Conservation (phyloP, 1,140 invertebrate species). For the Coptotermes formosanus region DNA sequence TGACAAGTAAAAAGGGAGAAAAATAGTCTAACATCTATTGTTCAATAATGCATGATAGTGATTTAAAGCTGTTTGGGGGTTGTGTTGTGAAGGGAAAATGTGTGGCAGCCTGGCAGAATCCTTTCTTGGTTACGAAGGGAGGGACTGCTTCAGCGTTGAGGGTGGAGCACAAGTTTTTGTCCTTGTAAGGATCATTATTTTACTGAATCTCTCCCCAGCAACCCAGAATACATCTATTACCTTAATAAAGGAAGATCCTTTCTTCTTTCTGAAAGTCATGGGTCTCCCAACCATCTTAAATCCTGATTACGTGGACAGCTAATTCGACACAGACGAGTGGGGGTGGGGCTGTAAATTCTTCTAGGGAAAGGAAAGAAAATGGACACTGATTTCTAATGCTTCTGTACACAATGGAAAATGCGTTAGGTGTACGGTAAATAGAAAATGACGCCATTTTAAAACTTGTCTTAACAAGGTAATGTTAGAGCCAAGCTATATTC, state of each 20-base stretch:
- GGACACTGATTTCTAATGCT: too few species aligned
- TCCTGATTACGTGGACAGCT: too few species aligned
- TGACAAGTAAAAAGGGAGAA: slow-evolving; percentile 6
- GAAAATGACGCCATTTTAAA: too few species aligned
- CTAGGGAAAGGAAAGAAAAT: too few species aligned
- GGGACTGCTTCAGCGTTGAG: not conserved
- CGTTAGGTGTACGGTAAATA: too few species aligned
- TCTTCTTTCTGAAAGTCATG: not conserved
- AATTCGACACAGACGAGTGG: too few species aligned
- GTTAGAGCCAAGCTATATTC: too few species aligned
- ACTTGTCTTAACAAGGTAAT: too few species aligned
- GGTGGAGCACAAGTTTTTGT: not conserved
- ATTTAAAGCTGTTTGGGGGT: slow-evolving; percentile 13
- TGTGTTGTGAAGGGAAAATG: not conserved
- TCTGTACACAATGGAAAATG: too few species aligned
- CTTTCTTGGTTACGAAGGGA: not conserved
- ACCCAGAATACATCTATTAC: not conserved
- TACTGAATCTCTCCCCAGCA: not conserved
- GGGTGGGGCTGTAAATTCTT: too few species aligned
- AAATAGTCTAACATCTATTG: not conserved
- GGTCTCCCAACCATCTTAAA: too few species aligned
- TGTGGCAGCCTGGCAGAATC: not conserved
- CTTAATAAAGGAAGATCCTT: slow-evolving; percentile 7
- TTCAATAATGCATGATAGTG: slow-evolving; percentile 16
- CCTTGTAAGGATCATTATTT: slow-evolving; percentile 3